These are phyloP conservation scores for Pantala flavescens DNA, from an alignment of 1,140 invertebrate species.

Conservation along the genomic window DNA sequence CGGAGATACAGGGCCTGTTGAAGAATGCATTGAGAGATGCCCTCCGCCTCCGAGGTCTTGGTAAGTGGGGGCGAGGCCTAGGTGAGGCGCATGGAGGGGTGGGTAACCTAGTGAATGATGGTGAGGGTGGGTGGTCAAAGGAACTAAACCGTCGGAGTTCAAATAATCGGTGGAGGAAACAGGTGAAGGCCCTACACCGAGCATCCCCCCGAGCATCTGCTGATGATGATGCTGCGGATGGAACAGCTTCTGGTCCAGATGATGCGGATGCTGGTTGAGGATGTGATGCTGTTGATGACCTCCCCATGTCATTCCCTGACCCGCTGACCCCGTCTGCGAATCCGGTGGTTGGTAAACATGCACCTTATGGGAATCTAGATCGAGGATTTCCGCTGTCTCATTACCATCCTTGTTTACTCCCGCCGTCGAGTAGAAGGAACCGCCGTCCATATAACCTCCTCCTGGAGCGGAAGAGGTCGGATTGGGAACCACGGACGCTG, in stretches of 20 bases:
- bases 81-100: constrained; percentile 18
- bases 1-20: constrained; percentile 18
- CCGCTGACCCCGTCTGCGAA: not conserved
- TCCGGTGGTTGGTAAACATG: constrained; percentile 46
- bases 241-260: constrained; percentile 32
- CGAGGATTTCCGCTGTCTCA: constrained; percentile 67
- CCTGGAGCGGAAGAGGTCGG: not conserved
- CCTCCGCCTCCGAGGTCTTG: not conserved
- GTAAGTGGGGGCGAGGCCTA: constrained; percentile 7
- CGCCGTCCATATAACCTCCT: not conserved
- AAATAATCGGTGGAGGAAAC: constrained; percentile 25
- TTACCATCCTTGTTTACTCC: constrained; percentile 49
- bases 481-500: constrained; percentile 17
- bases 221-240: constrained; percentile 32
- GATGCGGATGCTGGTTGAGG: constrained; percentile 36
- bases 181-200: constrained; percentile 25
- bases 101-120: not conserved
- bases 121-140: constrained; percentile 41
- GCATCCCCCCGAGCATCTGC: constrained; percentile 20
- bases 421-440: constrained; percentile 24
- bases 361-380: constrained; percentile 81
- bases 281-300: constrained; percentile 28
- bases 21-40: constrained; percentile 3
- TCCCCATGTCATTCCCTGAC: not conserved
- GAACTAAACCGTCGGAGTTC: constrained; percentile 48